Conservation (phyloP, 2,888 invertebrate species). For the Acanthosepion esculentum region DNA sequence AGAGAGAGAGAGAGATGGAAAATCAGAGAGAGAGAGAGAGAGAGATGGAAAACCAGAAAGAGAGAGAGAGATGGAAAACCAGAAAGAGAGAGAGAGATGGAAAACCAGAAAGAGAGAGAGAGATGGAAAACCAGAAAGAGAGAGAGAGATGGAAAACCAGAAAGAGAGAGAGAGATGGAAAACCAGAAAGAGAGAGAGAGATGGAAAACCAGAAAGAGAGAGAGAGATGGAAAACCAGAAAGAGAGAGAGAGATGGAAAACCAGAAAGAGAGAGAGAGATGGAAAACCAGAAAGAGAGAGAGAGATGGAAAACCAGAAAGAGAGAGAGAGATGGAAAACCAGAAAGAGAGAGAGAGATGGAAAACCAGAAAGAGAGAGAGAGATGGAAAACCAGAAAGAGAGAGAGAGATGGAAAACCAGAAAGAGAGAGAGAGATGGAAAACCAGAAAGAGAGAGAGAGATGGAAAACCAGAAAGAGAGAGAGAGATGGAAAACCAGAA, state of each 20-base stretch:
- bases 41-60: background rate
- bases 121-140: background rate
- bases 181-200: no score
- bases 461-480: no score
- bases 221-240: background rate
- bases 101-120: background rate
- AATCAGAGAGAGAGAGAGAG: background rate
- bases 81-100: no score
- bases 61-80: background rate
- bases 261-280: background rate
- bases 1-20: slow-evolving; percentile 10
- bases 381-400: no score
- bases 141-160: background rate
- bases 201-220: no score
- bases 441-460: no score
- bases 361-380: slow-evolving; percentile 38
- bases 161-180: no score
- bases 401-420: no score
- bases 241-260: slow-evolving; percentile 13
- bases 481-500: no score
- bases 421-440: no score
- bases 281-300: background rate
- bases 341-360: slow-evolving; percentile 10
- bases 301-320: background rate
- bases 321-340: background rate